Evolutionary conservation across 2,113 vertebrate genomes (phyloP).

Genomic region (Typhlomys cinereus): DNA sequence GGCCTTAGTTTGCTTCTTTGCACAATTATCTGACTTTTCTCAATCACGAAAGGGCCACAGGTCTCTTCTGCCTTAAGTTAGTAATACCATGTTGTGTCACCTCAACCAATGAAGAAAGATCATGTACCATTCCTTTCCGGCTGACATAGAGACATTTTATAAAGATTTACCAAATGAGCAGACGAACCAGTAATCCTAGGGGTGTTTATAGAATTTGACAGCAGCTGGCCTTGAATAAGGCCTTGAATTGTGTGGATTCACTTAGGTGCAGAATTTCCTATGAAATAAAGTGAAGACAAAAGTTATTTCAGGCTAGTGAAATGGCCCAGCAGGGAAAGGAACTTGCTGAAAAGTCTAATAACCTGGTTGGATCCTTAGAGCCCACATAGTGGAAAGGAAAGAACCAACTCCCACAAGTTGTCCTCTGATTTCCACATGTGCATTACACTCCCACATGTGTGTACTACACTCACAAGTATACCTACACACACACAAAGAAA

Average conservation of each 20-base stretch:
- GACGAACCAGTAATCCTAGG: not conserved
- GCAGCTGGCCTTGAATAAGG: not conserved
- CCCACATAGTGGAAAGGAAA: too few species aligned
- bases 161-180: not conserved
- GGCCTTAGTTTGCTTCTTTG: not conserved
- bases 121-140: not conserved
- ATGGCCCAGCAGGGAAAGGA: too few species aligned
- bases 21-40: not conserved
- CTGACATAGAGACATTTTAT: slow-evolving; percentile 7
- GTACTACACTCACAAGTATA: too few species aligned
- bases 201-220: slow-evolving; percentile 18
- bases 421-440: too few species aligned
- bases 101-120: not conserved
- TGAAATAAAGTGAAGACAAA: not conserved
- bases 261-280: not conserved
- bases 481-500: too few species aligned
- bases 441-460: too few species aligned
- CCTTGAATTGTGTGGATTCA: not conserved
- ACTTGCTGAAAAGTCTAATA: too few species aligned
- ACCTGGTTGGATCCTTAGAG: too few species aligned
- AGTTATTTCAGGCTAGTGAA: too few species aligned
- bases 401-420: too few species aligned
- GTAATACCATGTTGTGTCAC: not conserved
- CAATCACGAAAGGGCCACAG: not conserved
- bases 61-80: not conserved